Percentiles rank a stretch among this genome's conserved stretches.
phyloP scores from a whole-genome alignment of 2,797 vertebrate genomes.

The Acestrorhynchus altus region DNA sequence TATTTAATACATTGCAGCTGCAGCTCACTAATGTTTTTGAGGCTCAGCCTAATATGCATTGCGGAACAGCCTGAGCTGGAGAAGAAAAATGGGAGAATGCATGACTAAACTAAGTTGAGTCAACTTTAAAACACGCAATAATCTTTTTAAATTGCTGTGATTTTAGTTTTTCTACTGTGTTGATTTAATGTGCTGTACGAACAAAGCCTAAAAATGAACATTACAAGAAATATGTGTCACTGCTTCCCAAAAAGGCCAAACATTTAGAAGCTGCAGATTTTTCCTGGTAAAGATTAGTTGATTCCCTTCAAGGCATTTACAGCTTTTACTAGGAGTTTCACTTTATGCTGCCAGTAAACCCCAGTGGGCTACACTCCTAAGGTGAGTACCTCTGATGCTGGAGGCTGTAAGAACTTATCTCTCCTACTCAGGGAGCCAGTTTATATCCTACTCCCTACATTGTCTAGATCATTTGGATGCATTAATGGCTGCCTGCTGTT shows the following conservation, averaged over 20 bases:
- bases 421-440: conserved; percentile 15
- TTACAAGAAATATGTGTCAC: not conserved
- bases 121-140: no score
- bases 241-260: conserved; percentile 20
- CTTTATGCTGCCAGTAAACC: not conserved
- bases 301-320: not conserved
- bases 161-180: no score
- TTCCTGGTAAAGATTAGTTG: conserved; percentile 23
- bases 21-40: no score
- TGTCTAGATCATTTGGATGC: conserved; percentile 38
- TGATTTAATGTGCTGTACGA: not conserved
- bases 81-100: no score
- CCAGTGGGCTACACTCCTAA: conserved; percentile 5
- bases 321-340: conserved; percentile 14
- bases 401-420: not conserved
- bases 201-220: conserved; percentile 1
- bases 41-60: no score
- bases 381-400: conserved; percentile 19
- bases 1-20: no score
- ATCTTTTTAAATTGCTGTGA: no score
- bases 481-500: conserved; percentile 22
- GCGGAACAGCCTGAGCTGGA: no score
- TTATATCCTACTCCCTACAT: conserved; percentile 28
- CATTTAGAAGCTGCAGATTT: conserved; percentile 5
- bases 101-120: no score